Conservation (phyloP, 2,797 vertebrate species). For the Gambusia yucatana region DNA sequence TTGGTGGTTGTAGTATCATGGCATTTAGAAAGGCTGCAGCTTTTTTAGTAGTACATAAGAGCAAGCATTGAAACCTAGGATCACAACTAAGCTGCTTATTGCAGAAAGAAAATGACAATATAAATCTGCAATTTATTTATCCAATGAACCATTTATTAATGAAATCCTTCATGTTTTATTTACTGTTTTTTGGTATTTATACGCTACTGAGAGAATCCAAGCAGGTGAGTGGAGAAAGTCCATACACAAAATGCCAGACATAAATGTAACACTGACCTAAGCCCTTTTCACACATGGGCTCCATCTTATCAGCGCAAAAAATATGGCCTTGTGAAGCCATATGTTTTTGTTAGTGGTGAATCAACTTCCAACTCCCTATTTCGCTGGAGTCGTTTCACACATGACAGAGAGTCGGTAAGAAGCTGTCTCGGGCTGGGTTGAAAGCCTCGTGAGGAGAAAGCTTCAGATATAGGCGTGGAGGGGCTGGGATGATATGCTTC, state of each 20-base stretch:
- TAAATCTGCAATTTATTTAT: background rate
- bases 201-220: background rate
- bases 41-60: constrained; percentile 36
- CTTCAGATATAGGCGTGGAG: background rate
- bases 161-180: background rate
- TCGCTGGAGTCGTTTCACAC: background rate
- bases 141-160: background rate
- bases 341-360: background rate
- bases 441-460: background rate
- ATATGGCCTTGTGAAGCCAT: background rate
- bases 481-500: background rate
- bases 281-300: background rate
- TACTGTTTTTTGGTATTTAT: too few species aligned
- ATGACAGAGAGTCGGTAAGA: background rate
- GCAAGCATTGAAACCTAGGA: constrained; percentile 20
- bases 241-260: background rate
- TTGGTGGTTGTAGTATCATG: constrained; percentile 47
- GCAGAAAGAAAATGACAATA: background rate
- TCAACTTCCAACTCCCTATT: constrained; percentile 2
- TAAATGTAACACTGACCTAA: background rate
- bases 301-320: background rate
- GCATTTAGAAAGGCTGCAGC: constrained; percentile 49
- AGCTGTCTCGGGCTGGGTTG: background rate
- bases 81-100: background rate
- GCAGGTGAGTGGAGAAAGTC: background rate